These are phyloP conservation scores for Xestia rhomboidea DNA, from an alignment of 2,888 invertebrate species.

Conservation along the genomic window DNA sequence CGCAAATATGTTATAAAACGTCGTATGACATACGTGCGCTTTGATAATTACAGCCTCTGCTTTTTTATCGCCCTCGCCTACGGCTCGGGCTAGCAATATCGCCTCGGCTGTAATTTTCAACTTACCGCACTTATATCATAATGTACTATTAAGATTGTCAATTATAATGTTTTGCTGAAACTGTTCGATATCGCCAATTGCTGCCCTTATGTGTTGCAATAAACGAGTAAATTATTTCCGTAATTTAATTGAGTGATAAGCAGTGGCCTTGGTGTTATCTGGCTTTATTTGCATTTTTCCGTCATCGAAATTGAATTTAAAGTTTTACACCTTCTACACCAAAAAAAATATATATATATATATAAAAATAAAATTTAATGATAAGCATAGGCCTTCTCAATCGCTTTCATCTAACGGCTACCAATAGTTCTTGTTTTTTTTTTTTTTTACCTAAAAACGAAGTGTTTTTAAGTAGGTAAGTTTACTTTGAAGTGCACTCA, in stretches of 20 bases:
- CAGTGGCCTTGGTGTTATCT: conserved; percentile 39
- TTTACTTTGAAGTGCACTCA: background rate
- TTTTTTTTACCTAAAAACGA: background rate
- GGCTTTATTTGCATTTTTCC: background rate
- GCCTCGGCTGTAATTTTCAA: no score
- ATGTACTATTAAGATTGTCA: conserved; percentile 12
- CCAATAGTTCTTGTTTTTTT: background rate
- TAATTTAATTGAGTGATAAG: conserved; percentile 64
- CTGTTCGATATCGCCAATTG: conserved; percentile 45
- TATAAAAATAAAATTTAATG: no score
- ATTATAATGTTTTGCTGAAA: conserved; percentile 8
- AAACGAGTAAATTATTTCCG: conserved; percentile 60
- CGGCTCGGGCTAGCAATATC: no score
- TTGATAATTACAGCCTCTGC: no score
- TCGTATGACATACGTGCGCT: no score
- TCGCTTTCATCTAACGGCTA: background rate
- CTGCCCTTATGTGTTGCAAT: conserved; percentile 62
- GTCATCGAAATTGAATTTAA: background rate
- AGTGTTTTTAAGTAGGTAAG: background rate
- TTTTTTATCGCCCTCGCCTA: no score
- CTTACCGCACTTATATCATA: no score
- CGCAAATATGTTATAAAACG: no score
- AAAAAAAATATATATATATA: no score
- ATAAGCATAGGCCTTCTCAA: no score
- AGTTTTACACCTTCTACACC: no score